phyloP scores from a whole-genome alignment of 2,888 invertebrate species.

The Auanema sp. region DNA sequence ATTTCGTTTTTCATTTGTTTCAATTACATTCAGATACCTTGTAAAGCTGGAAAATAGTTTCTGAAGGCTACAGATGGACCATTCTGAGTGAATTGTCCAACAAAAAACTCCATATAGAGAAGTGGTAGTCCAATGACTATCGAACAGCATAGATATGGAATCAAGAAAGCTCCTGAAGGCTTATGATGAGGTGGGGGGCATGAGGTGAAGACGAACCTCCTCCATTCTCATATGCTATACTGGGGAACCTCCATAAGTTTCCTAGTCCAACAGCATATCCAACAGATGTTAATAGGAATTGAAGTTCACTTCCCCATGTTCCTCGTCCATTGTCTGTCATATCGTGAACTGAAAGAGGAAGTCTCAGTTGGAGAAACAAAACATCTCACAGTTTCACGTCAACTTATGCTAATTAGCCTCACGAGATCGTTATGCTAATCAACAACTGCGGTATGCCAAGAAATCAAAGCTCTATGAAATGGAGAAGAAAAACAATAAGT shows the following conservation, averaged over 20 bases:
- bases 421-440: too few relatives aligned
- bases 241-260: slow-evolving; percentile 20
- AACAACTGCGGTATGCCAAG: too few relatives aligned
- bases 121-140: slow-evolving; percentile 14
- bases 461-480: too few relatives aligned
- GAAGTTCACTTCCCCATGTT: slow-evolving; percentile 22
- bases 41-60: slow-evolving; percentile 16
- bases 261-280: slow-evolving; percentile 21
- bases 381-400: too few relatives aligned
- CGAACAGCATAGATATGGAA: slow-evolving; percentile 18
- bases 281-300: slow-evolving; percentile 21
- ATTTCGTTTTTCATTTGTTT: too few relatives aligned
- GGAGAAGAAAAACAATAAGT: too few relatives aligned
- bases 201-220: slow-evolving; percentile 5
- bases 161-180: slow-evolving; percentile 17
- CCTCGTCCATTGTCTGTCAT: slow-evolving; percentile 8
- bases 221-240: slow-evolving; percentile 17
- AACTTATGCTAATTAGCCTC: too few relatives aligned
- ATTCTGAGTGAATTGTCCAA: slow-evolving; percentile 17
- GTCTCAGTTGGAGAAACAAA: too few relatives aligned
- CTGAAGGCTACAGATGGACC: slow-evolving; percentile 14
- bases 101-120: slow-evolving; percentile 19
- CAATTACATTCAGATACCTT: slow-evolving; percentile 14
- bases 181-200: not conserved
- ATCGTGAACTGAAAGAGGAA: too few relatives aligned